phyloP scores from a whole-genome alignment of 2,888 invertebrate genomes.

The Parasteatoda lunata region DNA sequence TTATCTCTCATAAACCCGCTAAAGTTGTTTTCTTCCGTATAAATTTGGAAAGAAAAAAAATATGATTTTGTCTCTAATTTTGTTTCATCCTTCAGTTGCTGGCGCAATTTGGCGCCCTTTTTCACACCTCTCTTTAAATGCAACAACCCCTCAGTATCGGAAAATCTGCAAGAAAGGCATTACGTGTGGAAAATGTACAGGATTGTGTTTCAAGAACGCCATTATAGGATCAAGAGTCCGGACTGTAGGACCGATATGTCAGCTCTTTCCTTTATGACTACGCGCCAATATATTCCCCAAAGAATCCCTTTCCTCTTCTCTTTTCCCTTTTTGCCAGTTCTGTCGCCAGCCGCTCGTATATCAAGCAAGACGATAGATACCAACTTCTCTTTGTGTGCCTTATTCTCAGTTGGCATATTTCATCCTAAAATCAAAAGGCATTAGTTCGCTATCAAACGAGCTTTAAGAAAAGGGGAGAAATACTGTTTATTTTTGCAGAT shows the following conservation, averaged over 20 bases:
- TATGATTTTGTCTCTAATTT: no score
- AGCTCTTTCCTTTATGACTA: slow-evolving; percentile 65
- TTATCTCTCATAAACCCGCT: no score
- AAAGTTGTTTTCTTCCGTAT: no score
- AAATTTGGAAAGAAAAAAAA: no score
- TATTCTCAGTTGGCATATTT: slow-evolving; percentile 59
- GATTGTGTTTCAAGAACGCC: slow-evolving; percentile 67
- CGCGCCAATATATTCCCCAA: slow-evolving; percentile 65
- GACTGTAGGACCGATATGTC: slow-evolving; percentile 60
- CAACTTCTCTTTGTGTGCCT: slow-evolving; percentile 54
- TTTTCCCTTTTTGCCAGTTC: slow-evolving; percentile 28
- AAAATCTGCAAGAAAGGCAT: slow-evolving; percentile 68
- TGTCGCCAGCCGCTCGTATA: slow-evolving; percentile 64
- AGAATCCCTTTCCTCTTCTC: slow-evolving; percentile 37
- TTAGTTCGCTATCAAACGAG: slow-evolving; percentile 66
- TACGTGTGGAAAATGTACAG: slow-evolving; percentile 68
- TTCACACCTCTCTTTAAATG: slow-evolving; percentile 6
- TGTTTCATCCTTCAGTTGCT: no score
- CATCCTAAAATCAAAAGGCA: slow-evolving; percentile 66
- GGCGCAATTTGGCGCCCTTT: slow-evolving; percentile 32
- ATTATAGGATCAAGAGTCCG: slow-evolving; percentile 67
- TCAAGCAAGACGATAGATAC: slow-evolving; percentile 59
- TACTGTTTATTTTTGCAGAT: slow-evolving; percentile 65
- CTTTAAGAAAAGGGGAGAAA: slow-evolving; percentile 38
- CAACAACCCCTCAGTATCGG: slow-evolving; percentile 45